A percentile compares a stretch with the other conserved stretches of the same genome.
Conservation (phyloP, 2,797 vertebrate genomes). For the Neostethus bicornis region DNA sequence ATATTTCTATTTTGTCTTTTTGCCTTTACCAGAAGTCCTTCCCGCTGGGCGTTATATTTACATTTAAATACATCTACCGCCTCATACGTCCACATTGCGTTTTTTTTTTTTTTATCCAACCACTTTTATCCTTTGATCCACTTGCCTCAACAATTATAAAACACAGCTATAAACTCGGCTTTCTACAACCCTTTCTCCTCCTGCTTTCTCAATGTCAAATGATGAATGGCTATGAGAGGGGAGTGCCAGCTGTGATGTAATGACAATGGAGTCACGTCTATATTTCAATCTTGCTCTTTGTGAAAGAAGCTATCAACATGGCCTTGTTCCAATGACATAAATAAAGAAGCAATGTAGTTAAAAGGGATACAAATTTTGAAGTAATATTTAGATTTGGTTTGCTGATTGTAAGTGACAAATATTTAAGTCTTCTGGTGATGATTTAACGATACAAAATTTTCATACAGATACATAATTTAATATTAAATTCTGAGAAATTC, state of each 20-base stretch:
- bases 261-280: constrained; percentile 50
- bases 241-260: constrained; percentile 70
- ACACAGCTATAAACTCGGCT: constrained; percentile 55
- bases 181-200: constrained; percentile 17
- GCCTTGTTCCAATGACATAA: constrained; percentile 22
- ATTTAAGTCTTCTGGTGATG: too few species aligned
- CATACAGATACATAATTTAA: too few species aligned
- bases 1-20: background rate
- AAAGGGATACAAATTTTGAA: constrained; percentile 13
- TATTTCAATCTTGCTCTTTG: constrained; percentile 43
- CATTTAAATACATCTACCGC: constrained; percentile 66
- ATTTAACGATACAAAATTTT: too few species aligned
- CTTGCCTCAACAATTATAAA: constrained; percentile 62
- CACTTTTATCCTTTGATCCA: constrained; percentile 68
- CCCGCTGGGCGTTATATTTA: constrained; percentile 56
- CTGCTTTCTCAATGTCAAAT: constrained; percentile 51
- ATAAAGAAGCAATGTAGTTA: constrained; percentile 32
- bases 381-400: constrained; percentile 20
- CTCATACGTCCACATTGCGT: constrained; percentile 47
- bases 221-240: constrained; percentile 52
- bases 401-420: constrained; percentile 36
- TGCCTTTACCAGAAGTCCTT: constrained; percentile 57
- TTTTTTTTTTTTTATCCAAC: constrained; percentile 25
- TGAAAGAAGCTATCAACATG: constrained; percentile 41
- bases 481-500: too few species aligned